A percentile compares a stretch with the other conserved stretches of the same genome.
Evolutionary conservation across 2,113 vertebrate species (phyloP).

Genomic region (Arothron firmamentum): DNA sequence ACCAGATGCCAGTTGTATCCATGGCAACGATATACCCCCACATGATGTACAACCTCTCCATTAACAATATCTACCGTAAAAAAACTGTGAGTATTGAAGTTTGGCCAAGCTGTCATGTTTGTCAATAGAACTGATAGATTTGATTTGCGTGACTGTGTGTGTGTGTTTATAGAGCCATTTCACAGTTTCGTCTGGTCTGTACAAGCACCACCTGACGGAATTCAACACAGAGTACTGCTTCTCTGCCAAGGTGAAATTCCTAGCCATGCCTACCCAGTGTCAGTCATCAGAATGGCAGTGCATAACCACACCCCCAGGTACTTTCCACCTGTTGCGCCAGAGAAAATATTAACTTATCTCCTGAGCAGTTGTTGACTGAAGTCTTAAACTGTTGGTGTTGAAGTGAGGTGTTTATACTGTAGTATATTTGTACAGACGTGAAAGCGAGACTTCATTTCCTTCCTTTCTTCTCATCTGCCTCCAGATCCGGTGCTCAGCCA

Average conservation of each 20-base stretch:
- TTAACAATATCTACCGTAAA: constrained; percentile 68
- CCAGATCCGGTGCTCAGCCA: constrained; percentile 54
- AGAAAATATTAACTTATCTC: neutral
- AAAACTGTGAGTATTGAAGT: constrained; percentile 70
- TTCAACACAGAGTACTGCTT: constrained; percentile 62
- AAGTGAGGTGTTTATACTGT: too few relatives aligned
- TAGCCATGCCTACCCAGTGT: constrained; percentile 14
- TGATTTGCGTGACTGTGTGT: neutral
- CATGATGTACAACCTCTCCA: constrained; percentile 78
- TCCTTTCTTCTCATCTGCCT: neutral
- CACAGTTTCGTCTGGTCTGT: neutral
- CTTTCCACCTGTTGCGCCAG: neutral
- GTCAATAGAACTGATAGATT: neutral
- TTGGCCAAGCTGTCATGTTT: neutral
- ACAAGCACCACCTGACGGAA: constrained; percentile 36
- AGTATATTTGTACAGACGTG: neutral
- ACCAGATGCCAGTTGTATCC: constrained; percentile 41
- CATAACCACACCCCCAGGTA: constrained; percentile 56
- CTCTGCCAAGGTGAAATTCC: constrained; percentile 42
- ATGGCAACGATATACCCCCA: constrained; percentile 74
- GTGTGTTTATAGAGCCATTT: constrained; percentile 39
- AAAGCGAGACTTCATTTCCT: neutral
- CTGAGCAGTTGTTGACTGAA: constrained; percentile 1
- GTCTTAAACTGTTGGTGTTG: neutral
- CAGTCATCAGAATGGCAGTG: constrained; percentile 51